Conservation (phyloP, 2,113 vertebrate species). For the Oryzias javanicus region DNA sequence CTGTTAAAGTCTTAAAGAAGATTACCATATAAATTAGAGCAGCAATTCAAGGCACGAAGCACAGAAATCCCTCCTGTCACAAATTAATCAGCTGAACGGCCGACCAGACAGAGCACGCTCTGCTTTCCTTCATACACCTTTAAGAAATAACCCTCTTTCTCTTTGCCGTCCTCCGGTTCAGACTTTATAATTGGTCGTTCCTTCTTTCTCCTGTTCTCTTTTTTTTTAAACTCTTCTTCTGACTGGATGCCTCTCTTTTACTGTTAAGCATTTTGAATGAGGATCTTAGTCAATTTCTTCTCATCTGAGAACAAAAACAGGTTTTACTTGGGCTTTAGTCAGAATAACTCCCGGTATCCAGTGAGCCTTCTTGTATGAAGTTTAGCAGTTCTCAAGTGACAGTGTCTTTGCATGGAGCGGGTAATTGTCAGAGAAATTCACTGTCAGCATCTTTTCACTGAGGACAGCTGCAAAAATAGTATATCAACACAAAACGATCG, state of each 20-base stretch:
- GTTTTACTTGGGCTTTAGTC: too few species aligned
- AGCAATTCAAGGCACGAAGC: slow-evolving; percentile 61
- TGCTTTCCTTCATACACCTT: slow-evolving; percentile 44
- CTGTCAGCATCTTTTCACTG: too few species aligned
- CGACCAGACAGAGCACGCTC: slow-evolving; percentile 37
- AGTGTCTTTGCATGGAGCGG: too few species aligned
- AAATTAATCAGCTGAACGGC: slow-evolving; percentile 68
- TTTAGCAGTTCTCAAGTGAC: too few species aligned
- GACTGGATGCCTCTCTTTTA: slow-evolving; percentile 22
- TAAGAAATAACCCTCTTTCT: slow-evolving; percentile 45
- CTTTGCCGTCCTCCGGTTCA: slow-evolving; percentile 19
- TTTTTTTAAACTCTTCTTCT: slow-evolving; percentile 2
- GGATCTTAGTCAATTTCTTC: slow-evolving; percentile 28
- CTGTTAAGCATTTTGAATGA: slow-evolving; percentile 61
- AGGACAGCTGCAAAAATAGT: too few species aligned
- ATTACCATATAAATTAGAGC: slow-evolving; percentile 76
- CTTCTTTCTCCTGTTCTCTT: slow-evolving; percentile 24
- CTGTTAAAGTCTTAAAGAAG: slow-evolving; percentile 64
- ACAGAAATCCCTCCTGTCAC: slow-evolving; percentile 68
- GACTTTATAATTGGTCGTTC: slow-evolving; percentile 41
- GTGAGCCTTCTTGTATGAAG: too few species aligned
- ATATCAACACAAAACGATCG: too few species aligned
- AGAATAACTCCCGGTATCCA: too few species aligned
- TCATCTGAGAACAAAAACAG: too few species aligned
- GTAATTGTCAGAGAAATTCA: too few species aligned